Evolutionary conservation across 1,140 invertebrate species (phyloP), one percentile per base, ranked within the genome.

Genomic region (Cyclina sinensis): DNA sequence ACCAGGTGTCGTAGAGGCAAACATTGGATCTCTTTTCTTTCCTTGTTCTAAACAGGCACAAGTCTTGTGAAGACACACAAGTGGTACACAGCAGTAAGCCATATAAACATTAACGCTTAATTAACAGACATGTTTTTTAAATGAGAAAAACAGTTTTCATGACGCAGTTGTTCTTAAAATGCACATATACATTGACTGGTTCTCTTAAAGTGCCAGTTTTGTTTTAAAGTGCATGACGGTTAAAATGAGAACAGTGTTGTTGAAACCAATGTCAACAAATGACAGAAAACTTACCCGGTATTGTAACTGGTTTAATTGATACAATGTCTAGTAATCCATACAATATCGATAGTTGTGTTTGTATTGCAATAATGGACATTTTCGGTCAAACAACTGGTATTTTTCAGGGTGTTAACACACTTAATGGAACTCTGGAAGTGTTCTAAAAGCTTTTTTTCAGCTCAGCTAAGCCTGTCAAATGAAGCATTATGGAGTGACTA

Each of bases 271-370:
- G 18, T 59, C 18, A 39, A 14, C 37, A 70, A 70, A 9, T 1
- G 1, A 14, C 5, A 3, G 24, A 62, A 62, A 27, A 14, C 57
- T 62, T 62, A 5, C 27, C n/a, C 24, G 24, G 57, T 21, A 9
- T 24, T 37, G 65, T 37, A 1, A 18, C 5, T 32, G 27, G 14
- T 30, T 70, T 18, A 43, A 51, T 30, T 76, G 73, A 76, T 24
- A 76, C 21, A 11, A 48, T 76, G 24, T 30, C 43, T 37, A 4
- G 30, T 48, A 83, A 83, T 83, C 81, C 81, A 83, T 83, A 83
- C 62, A 43, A 30, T 57, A 83, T 83, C 81, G 70, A 83, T 83
- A 48, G 7, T 46, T 83, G 43, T 83, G 65, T 83, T 83, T 59
- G 62, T 65, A 24, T 81, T 81, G 27, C 57, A 59, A 65, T 65